phyloP scores from a whole-genome alignment of 2,888 invertebrate genomes.

The Trichogramma evanescens region DNA sequence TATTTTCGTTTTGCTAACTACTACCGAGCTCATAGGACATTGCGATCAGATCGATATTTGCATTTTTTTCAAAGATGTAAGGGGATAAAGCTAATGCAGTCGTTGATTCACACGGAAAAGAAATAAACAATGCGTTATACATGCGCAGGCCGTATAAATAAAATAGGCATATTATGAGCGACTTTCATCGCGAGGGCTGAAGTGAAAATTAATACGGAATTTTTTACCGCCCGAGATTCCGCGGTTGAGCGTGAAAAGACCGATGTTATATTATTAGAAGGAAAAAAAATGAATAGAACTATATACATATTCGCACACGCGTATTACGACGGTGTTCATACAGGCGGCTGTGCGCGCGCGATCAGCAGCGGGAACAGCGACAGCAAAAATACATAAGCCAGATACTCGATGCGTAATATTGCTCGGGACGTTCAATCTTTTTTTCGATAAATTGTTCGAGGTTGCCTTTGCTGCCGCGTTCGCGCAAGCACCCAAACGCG shows the following conservation, averaged over 20 bases:
- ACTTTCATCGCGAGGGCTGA: too few relatives aligned
- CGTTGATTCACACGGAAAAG: too few relatives aligned
- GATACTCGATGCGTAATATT: neutral
- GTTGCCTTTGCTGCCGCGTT: neutral
- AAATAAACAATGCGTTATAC: too few relatives aligned
- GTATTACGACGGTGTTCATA: neutral
- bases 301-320: neutral
- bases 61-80: neutral
- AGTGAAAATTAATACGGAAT: constrained; percentile 13
- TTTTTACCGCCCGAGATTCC: neutral
- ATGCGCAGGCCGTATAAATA: too few relatives aligned
- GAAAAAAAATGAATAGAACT: neutral
- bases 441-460: constrained; percentile 9
- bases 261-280: neutral
- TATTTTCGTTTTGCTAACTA: too few relatives aligned
- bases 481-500: too few relatives aligned
- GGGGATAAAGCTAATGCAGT: too few relatives aligned
- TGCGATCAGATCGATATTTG: too few relatives aligned
- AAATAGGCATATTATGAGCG: too few relatives aligned
- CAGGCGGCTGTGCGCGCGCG: neutral
- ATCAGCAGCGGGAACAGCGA: neutral
- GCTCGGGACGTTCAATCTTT: neutral
- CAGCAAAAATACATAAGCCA: neutral
- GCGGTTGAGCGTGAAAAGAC: neutral
- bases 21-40: too few relatives aligned